phyloP scores from a whole-genome alignment of 1,140 invertebrate genomes.

The Trichonephila clavata region DNA sequence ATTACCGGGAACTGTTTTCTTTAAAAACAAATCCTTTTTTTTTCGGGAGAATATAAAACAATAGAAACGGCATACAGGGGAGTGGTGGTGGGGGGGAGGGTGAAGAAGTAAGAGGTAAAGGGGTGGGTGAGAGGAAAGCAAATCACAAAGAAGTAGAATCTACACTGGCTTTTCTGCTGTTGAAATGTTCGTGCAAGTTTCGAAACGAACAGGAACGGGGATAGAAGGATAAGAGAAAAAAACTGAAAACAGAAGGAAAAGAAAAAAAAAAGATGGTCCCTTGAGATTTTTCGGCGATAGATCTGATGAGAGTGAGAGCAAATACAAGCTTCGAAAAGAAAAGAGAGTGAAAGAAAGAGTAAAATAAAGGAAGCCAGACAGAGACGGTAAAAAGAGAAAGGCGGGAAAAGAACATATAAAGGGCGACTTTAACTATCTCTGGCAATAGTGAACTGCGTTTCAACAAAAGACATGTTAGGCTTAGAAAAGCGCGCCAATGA shows the following conservation, averaged over 20 bases:
- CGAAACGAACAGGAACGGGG: slow-evolving; percentile 37
- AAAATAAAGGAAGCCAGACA: slow-evolving; percentile 60
- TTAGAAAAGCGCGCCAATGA: slow-evolving; percentile 59
- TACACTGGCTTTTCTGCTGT: slow-evolving; percentile 41
- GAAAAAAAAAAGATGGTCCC: slow-evolving; percentile 11
- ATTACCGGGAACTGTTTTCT: slow-evolving; percentile 61
- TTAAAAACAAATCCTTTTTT: slow-evolving; percentile 45
- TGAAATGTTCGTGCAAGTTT: slow-evolving; percentile 36
- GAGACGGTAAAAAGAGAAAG: not conserved
- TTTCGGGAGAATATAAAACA: slow-evolving; percentile 24
- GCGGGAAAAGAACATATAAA: slow-evolving; percentile 18
- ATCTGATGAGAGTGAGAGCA: slow-evolving; percentile 69
- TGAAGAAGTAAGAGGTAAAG: not conserved
- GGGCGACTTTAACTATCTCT: slow-evolving; percentile 60
- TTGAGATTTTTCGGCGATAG: slow-evolving; percentile 66
- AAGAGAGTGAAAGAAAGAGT: slow-evolving; percentile 26
- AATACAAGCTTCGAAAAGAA: slow-evolving; percentile 52
- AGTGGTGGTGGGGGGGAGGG: no score
- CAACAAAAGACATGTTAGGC: slow-evolving; percentile 72
- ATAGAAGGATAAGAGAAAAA: not conserved
- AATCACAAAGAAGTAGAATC: slow-evolving; percentile 41
- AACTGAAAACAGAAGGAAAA: not conserved
- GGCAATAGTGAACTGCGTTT: slow-evolving; percentile 50
- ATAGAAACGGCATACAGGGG: slow-evolving; percentile 33
- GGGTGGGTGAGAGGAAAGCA: not conserved